Evolutionary conservation across 1,140 invertebrate genomes (phyloP).

Genomic region (Aplysia californica): DNA sequence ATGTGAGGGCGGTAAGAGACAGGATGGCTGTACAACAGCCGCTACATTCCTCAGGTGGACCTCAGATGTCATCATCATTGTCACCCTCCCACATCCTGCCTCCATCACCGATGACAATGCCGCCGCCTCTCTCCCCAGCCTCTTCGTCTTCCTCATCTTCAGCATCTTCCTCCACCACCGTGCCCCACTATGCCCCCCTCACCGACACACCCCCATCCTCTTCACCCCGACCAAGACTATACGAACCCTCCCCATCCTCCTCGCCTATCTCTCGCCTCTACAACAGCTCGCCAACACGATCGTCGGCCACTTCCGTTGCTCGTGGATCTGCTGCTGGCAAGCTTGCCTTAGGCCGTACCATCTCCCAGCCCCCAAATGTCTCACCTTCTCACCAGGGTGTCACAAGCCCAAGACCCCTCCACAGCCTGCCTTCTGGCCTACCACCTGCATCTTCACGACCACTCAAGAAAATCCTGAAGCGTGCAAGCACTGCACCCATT

Average conservation of each 20-base stretch:
- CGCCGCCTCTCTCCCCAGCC: no score
- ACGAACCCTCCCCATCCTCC: slow-evolving; percentile 10
- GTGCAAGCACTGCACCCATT: slow-evolving; percentile 37
- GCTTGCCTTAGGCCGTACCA: slow-evolving; percentile 5
- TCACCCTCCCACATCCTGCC: no score
- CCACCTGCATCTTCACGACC: slow-evolving; percentile 22
- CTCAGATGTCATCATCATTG: slow-evolving; percentile 28
- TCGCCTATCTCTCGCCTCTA: not conserved
- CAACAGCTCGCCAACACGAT: no score
- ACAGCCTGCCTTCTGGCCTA: slow-evolving; percentile 13
- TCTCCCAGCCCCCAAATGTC: slow-evolving; percentile 12
- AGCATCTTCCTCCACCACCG: slow-evolving; percentile 4
- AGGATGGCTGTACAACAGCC: no score
- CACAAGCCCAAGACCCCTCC: no score
- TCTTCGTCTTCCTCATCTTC: slow-evolving; percentile 22
- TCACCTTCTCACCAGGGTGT: no score
- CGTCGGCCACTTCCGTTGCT: no score
- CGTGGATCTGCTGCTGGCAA: no score
- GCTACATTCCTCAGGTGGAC: no score
- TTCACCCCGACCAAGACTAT: slow-evolving; percentile 11
- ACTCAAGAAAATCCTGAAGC: slow-evolving; percentile 46
- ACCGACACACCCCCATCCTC: not conserved
- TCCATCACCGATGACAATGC: no score
- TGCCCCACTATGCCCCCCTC: not conserved
- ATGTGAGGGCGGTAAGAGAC: no score